Evolutionary conservation across 2,888 invertebrate species (phyloP), one percentile per base, ranked within the genome.

Genomic region (Papilio demoleus): DNA sequence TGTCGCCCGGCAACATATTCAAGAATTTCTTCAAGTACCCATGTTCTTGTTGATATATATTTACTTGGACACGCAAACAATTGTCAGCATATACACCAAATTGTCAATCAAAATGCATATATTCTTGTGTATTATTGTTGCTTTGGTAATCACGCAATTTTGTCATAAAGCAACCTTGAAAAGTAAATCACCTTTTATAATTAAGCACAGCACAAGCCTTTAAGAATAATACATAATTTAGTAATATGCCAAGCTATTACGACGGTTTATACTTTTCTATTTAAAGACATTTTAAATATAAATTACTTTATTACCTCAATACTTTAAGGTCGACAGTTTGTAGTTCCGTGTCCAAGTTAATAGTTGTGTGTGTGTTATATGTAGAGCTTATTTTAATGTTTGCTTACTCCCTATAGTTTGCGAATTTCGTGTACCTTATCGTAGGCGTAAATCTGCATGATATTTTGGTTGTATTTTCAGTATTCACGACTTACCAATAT

Each of bases 11-110:
- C 87, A 96, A 96, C 94, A 97, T 97, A 93, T 97, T 98, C 95
- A 97, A 97, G 95, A 97, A 97, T 94, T 97, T 97, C 94, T 97
- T 98, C 96, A 98, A 98, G 98, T 98, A 97, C 95, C 93, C 93
- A 79, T 71, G 74, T 77, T 75, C 67, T 73, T 72, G 78, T 77
- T 79, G 78, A 77, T 76, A 75, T 68, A 63, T 72, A 70, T 79
- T 78, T 79, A 77, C 79, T 93, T 90, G 81, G 76, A 81, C 78
- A 80, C 71, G 74, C 62, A 68, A 69, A 50, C 61, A 24, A 1
- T 22, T 47, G 3, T 12, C 11, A 22, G 3, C 11, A 22, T 22
- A 47, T 22, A 50, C 50, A 50, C 12, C 14, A 50, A 1, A 50
- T 14, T 22, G 3, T 24, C 14, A 22, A 50, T n/a, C n/a, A n/a